Conservation (phyloP, 1,140 invertebrate genomes). For the Dinoponera quadriceps region DNA sequence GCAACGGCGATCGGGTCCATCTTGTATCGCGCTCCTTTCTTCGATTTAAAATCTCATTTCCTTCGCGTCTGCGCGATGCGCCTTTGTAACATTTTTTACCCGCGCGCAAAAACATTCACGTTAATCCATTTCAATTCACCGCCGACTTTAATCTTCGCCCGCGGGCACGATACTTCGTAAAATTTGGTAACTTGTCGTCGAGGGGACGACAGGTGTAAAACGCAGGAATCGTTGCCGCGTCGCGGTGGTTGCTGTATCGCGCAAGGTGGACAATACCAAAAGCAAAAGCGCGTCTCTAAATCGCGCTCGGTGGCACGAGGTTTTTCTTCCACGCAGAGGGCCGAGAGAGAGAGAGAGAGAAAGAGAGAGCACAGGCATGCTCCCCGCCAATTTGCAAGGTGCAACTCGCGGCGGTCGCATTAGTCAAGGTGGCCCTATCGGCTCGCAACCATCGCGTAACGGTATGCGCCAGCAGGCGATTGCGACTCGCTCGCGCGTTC, state of each 20-base stretch:
- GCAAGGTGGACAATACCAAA: slow-evolving; percentile 74
- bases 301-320: slow-evolving; percentile 74
- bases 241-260: slow-evolving; percentile 52
- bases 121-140: background rate
- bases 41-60: background rate
- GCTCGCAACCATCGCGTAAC: slow-evolving; percentile 83
- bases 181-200: background rate
- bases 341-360: slow-evolving; percentile 53
- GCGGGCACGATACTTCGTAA: background rate
- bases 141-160: background rate
- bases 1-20: background rate
- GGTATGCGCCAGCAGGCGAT: slow-evolving; percentile 78
- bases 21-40: background rate
- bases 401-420: slow-evolving; percentile 80
- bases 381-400: slow-evolving; percentile 84
- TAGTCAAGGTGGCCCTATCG: slow-evolving; percentile 84
- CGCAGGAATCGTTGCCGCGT: background rate
- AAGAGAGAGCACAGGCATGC: slow-evolving; percentile 43
- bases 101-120: background rate
- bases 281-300: slow-evolving; percentile 73
- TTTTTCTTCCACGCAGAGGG: slow-evolving; percentile 74
- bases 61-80: too few species aligned
- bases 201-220: slow-evolving; percentile 38
- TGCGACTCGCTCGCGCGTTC: slow-evolving; percentile 79
- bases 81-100: background rate